A percentile compares a stretch with the other conserved stretches of the same genome.
Evolutionary conservation across 2,888 invertebrate genomes (phyloP).

Genomic region (Kryphioiulus occultus): DNA sequence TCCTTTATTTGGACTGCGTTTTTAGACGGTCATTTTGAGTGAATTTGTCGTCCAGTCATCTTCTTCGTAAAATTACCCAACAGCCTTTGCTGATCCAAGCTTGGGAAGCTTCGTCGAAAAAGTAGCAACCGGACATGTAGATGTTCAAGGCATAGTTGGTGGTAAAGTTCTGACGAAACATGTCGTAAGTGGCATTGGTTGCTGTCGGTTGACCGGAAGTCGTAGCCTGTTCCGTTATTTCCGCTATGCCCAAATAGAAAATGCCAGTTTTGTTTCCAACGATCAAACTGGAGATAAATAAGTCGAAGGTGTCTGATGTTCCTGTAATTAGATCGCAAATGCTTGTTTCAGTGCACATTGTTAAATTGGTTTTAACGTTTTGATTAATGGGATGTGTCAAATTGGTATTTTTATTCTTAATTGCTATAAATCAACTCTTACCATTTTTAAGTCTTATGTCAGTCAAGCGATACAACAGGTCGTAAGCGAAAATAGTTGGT

Average conservation of each 20-base stretch:
- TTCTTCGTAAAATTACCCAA: constrained; percentile 55
- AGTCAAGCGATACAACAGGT: not conserved
- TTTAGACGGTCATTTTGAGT: not conserved
- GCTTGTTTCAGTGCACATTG: not conserved
- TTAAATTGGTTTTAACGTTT: not conserved
- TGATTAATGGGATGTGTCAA: too few species aligned
- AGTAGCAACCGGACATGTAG: constrained; percentile 62
- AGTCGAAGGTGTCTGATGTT: constrained; percentile 39
- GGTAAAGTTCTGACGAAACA: constrained; percentile 58
- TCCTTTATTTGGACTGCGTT: too few species aligned
- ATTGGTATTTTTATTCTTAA: too few species aligned
- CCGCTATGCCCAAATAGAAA: constrained; percentile 60
- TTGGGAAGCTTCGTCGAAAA: constrained; percentile 58
- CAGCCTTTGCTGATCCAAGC: constrained; percentile 60
- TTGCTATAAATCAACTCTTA: not conserved
- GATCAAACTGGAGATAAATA: constrained; percentile 57
- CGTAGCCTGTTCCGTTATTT: constrained; percentile 54
- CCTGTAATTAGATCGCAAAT: not conserved
- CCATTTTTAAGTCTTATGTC: constrained; percentile 47
- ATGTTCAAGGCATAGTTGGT: constrained; percentile 61
- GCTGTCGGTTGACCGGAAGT: constrained; percentile 55
- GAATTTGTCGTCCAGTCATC: not conserved
- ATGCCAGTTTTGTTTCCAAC: constrained; percentile 58
- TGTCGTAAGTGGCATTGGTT: constrained; percentile 57
- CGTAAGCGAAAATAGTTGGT: constrained; percentile 51